These are phyloP conservation scores for Elgaria multicarinata DNA, from an alignment of 2,113 vertebrate species.

Conservation along the genomic window DNA sequence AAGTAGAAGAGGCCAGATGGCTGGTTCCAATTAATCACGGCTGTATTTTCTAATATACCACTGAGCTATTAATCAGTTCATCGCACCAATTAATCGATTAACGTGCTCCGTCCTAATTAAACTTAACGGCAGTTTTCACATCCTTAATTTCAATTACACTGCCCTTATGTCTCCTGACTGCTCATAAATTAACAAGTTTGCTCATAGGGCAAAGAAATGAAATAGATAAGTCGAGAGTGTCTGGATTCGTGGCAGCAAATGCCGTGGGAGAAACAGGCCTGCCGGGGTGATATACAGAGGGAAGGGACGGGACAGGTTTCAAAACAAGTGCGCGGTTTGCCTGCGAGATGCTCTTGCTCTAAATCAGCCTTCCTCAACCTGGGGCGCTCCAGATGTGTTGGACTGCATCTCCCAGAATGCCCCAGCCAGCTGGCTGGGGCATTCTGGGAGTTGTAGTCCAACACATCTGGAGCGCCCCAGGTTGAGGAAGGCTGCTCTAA, in stretches of 20 bases:
- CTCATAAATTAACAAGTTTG: constrained; percentile 26
- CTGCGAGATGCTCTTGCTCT: neutral
- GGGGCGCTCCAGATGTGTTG: too few relatives aligned
- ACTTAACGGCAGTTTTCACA: constrained; percentile 17
- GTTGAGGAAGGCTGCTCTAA: too few relatives aligned
- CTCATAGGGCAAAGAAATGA: constrained; percentile 37
- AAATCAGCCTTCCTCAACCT: too few relatives aligned
- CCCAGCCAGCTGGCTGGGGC: too few relatives aligned
- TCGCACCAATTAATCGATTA: constrained; percentile 44
- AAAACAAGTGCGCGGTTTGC: neutral
- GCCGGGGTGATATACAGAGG: neutral
- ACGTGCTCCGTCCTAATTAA: constrained; percentile 29
- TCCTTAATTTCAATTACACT: constrained; percentile 35
- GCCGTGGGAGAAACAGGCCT: neutral
- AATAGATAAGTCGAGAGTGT: constrained; percentile 18
- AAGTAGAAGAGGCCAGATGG: constrained; percentile 11
- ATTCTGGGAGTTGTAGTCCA: too few relatives aligned
- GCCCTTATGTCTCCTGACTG: constrained; percentile 38
- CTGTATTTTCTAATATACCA: constrained; percentile 25
- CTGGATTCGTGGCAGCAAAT: constrained; percentile 10
- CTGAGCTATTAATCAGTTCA: constrained; percentile 42
- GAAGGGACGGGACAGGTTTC: neutral
- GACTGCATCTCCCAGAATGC: too few relatives aligned
- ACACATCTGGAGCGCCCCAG: too few relatives aligned
- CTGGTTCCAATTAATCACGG: constrained; percentile 2